These are phyloP conservation scores for Anarhynchus alexandrinus DNA, from an alignment of 2,113 vertebrate genomes.

Conservation along the genomic window DNA sequence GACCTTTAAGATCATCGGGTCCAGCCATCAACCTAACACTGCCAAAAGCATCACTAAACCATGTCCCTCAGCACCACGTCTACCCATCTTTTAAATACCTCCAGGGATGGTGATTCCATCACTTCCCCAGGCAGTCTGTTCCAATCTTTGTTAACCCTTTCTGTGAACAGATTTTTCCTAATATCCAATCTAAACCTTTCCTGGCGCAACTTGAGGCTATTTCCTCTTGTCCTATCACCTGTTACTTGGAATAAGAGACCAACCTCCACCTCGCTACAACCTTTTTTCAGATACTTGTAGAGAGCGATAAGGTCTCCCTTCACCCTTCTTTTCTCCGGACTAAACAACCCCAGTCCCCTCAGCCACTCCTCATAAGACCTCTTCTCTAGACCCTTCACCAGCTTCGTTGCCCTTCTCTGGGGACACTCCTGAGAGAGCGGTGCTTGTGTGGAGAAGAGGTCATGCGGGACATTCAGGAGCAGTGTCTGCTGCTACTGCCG, in stretches of 20 bases:
- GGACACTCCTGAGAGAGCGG: rapidly evolving
- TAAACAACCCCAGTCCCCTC: not conserved
- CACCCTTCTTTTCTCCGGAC: not conserved
- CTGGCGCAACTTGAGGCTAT: not conserved
- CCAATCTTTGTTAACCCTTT: not conserved
- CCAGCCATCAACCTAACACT: not conserved
- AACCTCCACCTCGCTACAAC: not conserved
- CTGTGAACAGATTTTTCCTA: not conserved
- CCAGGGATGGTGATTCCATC: not conserved
- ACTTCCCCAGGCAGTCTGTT: not conserved
- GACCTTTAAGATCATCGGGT: not conserved
- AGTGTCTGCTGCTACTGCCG: not conserved
- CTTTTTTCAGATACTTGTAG: not conserved
- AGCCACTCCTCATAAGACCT: not conserved
- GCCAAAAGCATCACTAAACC: not conserved
- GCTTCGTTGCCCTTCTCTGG: not conserved
- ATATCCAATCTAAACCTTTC: not conserved
- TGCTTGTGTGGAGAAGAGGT: not conserved
- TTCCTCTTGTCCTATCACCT: not conserved
- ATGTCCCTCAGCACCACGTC: not conserved
- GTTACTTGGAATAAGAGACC: not conserved
- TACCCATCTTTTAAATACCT: not conserved
- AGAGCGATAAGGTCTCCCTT: not conserved
- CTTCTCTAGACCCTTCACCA: not conserved
- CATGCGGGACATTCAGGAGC: not conserved